Percentiles rank a stretch among this genome's conserved stretches.
These are phyloP conservation scores for Taurulus bubalis DNA, from an alignment of 2,113 vertebrate species.

Conservation along the genomic window DNA sequence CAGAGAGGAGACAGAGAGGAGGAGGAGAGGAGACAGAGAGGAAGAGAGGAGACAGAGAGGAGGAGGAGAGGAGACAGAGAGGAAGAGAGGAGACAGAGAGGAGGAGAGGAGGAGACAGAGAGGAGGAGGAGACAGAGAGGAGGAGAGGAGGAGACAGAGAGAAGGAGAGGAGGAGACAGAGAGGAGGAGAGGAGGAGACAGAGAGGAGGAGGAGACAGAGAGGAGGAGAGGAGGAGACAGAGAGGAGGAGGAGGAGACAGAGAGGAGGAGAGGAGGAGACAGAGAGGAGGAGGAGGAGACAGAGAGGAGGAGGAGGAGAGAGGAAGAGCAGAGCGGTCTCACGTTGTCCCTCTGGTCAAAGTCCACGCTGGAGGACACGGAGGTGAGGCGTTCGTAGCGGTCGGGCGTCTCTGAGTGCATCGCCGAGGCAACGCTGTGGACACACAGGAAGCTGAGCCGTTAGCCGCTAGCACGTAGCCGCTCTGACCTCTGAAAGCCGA, in stretches of 20 bases:
- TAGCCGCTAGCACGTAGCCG: constrained; percentile 8
- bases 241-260: background rate
- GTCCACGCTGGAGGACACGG: constrained; percentile 97
- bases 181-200: background rate
- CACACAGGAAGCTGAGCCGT: constrained; percentile 15
- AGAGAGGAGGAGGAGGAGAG: background rate
- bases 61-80: constrained; percentile 17
- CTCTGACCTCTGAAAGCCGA: constrained; percentile 30
- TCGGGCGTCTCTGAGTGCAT: constrained; percentile 94
- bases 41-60: background rate
- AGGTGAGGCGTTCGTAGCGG: constrained; percentile 95
- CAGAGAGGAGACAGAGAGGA: background rate
- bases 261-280: background rate
- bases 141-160: background rate
- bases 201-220: background rate
- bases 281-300: background rate
- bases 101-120: constrained; percentile 19
- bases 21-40: background rate
- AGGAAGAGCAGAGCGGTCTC: constrained; percentile 71
- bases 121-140: background rate
- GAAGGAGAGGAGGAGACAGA: background rate
- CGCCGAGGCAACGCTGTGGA: constrained; percentile 91
- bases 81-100: too few species aligned
- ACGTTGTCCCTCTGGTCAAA: constrained; percentile 98
- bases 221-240: background rate